phyloP scores from a whole-genome alignment of 1,140 invertebrate genomes.

The Drosophila serrata region DNA sequence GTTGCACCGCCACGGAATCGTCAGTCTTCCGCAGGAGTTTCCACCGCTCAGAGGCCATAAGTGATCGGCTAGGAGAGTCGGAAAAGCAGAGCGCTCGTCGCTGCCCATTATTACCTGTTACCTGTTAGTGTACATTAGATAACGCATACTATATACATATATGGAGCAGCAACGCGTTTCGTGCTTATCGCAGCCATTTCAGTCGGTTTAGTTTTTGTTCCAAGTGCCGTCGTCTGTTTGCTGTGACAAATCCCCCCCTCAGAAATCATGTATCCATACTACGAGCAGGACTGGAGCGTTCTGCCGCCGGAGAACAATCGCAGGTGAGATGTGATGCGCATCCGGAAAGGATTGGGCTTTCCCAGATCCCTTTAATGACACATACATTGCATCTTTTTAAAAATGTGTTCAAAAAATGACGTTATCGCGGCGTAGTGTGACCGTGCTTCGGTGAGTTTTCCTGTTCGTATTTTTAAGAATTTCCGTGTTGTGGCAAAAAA shows the following conservation, averaged over 20 bases:
- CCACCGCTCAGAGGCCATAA: slow-evolving; percentile 49
- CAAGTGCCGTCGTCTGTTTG: slow-evolving; percentile 28
- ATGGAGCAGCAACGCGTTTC: slow-evolving; percentile 51
- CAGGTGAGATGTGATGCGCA: slow-evolving; percentile 87
- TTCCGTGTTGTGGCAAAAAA: slow-evolving; percentile 1
- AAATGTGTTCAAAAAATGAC: slow-evolving; percentile 29
- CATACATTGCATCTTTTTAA: background rate
- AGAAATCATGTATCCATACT: slow-evolving; percentile 88
- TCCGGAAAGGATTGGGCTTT: background rate
- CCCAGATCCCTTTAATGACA: background rate
- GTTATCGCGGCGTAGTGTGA: slow-evolving; percentile 37
- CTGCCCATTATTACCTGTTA: slow-evolving; percentile 30
- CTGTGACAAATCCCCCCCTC: slow-evolving; percentile 34
- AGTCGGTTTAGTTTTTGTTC: slow-evolving; percentile 48
- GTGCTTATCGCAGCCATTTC: slow-evolving; percentile 66
- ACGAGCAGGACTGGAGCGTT: slow-evolving; percentile 92
- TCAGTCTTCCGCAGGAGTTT: slow-evolving; percentile 64
- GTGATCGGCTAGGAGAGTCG: slow-evolving; percentile 19
- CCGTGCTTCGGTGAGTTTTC: slow-evolving; percentile 1
- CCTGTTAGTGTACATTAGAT: slow-evolving; percentile 78
- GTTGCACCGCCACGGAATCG: slow-evolving; percentile 33
- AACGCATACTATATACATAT: slow-evolving; percentile 48
- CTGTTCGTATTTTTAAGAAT: background rate
- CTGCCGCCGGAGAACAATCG: slow-evolving; percentile 92
- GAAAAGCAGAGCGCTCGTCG: slow-evolving; percentile 31